Evolutionary conservation across 2,888 invertebrate genomes (phyloP).

Genomic region (Oxycera nigricornis): DNA sequence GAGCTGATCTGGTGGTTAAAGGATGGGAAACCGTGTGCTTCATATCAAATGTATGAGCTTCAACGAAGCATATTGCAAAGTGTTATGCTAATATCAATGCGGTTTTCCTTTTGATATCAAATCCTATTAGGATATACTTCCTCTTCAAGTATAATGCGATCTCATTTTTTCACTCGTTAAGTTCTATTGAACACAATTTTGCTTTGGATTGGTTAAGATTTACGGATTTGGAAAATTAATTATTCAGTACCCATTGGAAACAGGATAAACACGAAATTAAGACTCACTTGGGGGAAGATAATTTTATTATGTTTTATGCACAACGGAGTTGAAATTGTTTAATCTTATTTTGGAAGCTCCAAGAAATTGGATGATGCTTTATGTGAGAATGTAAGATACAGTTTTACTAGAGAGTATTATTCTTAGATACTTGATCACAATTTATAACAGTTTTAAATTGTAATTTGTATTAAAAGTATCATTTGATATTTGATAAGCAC

Average conservation of each 20-base stretch:
- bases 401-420: too few relatives aligned
- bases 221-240: constrained; percentile 9
- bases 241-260: constrained; percentile 18
- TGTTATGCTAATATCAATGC: constrained; percentile 18
- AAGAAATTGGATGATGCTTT: too few relatives aligned
- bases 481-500: too few relatives aligned
- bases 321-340: not conserved
- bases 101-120: constrained; percentile 31
- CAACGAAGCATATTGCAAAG: not conserved
- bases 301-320: constrained; percentile 7
- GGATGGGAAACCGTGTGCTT: not conserved
- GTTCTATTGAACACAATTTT: not conserved
- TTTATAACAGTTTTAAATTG: too few relatives aligned
- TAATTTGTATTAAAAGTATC: too few relatives aligned
- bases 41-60: not conserved
- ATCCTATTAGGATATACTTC: constrained; percentile 32
- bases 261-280: constrained; percentile 11
- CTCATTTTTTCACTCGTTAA: not conserved
- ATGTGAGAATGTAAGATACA: too few relatives aligned
- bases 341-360: not conserved
- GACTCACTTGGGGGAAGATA: not conserved
- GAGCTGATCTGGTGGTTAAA: not conserved
- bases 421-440: too few relatives aligned
- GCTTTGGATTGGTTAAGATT: constrained; percentile 19
- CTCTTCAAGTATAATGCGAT: constrained; percentile 17